These are phyloP conservation scores for Heterodera carotae DNA, from an alignment of 1,140 invertebrate species.

Conservation along the genomic window DNA sequence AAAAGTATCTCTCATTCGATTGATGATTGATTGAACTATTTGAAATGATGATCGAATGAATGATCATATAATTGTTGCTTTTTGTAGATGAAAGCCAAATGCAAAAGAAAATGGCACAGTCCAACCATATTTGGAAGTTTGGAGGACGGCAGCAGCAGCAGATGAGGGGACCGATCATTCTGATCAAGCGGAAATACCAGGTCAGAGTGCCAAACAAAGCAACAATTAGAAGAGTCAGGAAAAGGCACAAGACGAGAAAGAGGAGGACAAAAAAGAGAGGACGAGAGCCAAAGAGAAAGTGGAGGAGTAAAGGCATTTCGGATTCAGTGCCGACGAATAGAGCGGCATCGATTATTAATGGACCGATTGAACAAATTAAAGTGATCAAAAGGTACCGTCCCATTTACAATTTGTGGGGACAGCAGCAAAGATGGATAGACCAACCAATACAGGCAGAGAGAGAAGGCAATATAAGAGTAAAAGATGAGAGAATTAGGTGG, in stretches of 20 bases:
- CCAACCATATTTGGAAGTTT: background rate
- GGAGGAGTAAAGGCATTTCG: background rate
- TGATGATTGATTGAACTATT: too few relatives aligned
- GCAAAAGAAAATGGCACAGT: background rate
- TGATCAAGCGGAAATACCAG: conserved; percentile 1
- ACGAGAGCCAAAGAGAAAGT: background rate
- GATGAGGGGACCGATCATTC: conserved; percentile 2
- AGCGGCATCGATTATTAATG: background rate
- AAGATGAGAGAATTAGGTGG: background rate
- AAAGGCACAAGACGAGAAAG: background rate
- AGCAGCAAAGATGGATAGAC: background rate
- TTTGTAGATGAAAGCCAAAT: too few relatives aligned
- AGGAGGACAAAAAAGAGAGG: background rate
- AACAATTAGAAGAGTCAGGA: background rate
- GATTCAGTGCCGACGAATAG: background rate
- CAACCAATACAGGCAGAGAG: background rate
- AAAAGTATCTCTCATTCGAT: background rate
- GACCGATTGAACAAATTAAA: background rate
- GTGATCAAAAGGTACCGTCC: background rate
- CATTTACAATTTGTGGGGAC: background rate
- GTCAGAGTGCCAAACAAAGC: background rate
- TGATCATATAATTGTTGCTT: too few relatives aligned
- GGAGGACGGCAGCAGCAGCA: background rate
- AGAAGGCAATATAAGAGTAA: background rate
- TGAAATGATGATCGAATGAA: too few relatives aligned